These are phyloP conservation scores for Nephrotoma guestfalica DNA, from an alignment of 2,888 invertebrate species.

Conservation along the genomic window DNA sequence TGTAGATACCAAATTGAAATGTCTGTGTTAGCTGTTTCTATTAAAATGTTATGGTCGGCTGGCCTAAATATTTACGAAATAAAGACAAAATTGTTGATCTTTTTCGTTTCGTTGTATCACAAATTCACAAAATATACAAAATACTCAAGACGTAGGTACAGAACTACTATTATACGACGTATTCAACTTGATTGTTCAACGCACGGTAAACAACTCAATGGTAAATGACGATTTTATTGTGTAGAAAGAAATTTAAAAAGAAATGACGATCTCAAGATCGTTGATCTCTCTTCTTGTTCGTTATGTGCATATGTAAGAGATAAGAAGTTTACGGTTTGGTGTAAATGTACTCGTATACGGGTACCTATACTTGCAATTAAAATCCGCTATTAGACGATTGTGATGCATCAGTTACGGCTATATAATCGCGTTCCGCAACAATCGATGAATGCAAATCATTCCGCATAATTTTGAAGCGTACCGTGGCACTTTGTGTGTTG, in stretches of 20 bases:
- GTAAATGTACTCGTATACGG: too few species aligned
- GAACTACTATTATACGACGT: too few species aligned
- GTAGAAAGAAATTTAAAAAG: background rate
- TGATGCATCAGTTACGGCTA: too few species aligned
- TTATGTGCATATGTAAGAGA: background rate
- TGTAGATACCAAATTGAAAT: background rate
- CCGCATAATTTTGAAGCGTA: too few species aligned
- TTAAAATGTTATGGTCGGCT: background rate
- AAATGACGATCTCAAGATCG: background rate
- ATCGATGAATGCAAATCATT: too few species aligned
- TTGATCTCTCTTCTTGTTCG: background rate
- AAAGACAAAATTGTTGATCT: background rate
- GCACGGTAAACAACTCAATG: background rate
- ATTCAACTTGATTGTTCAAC: background rate
- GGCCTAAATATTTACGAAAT: background rate
- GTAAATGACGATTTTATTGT: background rate
- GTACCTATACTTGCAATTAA: background rate
- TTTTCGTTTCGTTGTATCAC: background rate
- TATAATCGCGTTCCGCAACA: too few species aligned
- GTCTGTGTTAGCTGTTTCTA: background rate
- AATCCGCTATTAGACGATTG: background rate
- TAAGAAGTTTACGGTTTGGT: too few species aligned
- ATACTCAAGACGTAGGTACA: background rate
- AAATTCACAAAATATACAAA: background rate
- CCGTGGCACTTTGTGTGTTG: too few species aligned